phyloP scores from a whole-genome alignment of 2,113 vertebrate genomes.

The Hydrolagus affinis region DNA sequence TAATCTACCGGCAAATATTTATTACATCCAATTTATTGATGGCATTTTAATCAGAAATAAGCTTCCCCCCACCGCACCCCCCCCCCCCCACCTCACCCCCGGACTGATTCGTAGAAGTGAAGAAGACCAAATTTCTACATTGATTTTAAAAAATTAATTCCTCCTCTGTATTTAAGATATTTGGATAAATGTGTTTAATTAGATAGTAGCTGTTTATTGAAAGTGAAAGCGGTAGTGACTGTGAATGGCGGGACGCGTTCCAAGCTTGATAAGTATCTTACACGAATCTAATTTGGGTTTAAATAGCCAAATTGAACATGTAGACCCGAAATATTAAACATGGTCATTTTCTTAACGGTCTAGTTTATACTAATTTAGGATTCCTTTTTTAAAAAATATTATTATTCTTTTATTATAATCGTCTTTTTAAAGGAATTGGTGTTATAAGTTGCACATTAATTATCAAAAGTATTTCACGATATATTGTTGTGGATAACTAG shows the following conservation, averaged over 20 bases:
- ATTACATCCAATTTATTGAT: constrained; percentile 95
- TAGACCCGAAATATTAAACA: background rate
- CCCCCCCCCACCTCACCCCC: too few relatives aligned
- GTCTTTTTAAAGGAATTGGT: background rate
- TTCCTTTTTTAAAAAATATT: too few relatives aligned
- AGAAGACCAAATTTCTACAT: background rate
- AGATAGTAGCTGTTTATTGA: background rate
- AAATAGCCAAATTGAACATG: background rate
- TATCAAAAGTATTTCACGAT: background rate
- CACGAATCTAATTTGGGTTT: constrained; percentile 1
- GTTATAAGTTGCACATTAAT: background rate
- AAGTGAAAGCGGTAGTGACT: background rate
- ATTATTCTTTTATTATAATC: constrained; percentile 1
- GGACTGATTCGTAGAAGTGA: constrained; percentile 37
- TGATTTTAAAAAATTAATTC: background rate
- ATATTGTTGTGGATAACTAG: background rate
- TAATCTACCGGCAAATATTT: constrained; percentile 99
- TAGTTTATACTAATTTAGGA: background rate
- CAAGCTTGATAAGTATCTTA: background rate
- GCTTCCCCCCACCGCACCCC: too few relatives aligned
- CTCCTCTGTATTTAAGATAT: constrained; percentile 3
- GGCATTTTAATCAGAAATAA: constrained; percentile 60
- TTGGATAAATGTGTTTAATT: background rate
- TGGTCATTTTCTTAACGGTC: background rate
- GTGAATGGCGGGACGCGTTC: background rate